These are phyloP conservation scores for Mimachlamys varia DNA, from an alignment of 2,888 invertebrate species.

Conservation along the genomic window DNA sequence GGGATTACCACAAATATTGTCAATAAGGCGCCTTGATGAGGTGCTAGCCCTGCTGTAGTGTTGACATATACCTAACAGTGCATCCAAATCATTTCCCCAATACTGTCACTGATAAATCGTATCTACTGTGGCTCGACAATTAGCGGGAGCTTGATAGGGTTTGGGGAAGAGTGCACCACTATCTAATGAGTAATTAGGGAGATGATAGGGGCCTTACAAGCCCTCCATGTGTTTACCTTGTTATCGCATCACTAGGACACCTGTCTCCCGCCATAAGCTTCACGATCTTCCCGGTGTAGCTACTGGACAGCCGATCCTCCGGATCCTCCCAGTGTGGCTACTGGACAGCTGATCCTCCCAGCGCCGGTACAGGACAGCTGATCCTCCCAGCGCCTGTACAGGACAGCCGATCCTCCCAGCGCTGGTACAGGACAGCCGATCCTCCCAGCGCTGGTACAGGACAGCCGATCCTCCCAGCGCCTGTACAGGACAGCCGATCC, in stretches of 20 bases:
- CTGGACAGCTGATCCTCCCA: no score
- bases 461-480: no score
- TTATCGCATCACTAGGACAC: neutral
- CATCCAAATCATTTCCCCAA: conserved; percentile 5
- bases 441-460: no score
- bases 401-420: no score
- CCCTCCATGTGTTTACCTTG: neutral
- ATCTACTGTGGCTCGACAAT: neutral
- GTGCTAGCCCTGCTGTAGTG: neutral
- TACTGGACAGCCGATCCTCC: no score
- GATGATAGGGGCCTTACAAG: neutral
- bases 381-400: no score
- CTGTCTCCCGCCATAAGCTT: neutral
- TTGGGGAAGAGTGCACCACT: neutral
- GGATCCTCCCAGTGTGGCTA: no score
- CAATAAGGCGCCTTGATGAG: conserved; percentile 14
- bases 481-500: no score
- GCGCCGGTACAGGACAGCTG: no score
- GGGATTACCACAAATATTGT: conserved; percentile 13
- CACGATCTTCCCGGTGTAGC: neutral
- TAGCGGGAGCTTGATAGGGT: neutral
- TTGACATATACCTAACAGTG: neutral
- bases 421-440: no score
- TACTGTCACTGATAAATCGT: neutral
- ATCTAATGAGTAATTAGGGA: neutral